Base-by-base conservation (phyloP, 2,888 invertebrate species). In the Steromphala cineraria region DNA sequence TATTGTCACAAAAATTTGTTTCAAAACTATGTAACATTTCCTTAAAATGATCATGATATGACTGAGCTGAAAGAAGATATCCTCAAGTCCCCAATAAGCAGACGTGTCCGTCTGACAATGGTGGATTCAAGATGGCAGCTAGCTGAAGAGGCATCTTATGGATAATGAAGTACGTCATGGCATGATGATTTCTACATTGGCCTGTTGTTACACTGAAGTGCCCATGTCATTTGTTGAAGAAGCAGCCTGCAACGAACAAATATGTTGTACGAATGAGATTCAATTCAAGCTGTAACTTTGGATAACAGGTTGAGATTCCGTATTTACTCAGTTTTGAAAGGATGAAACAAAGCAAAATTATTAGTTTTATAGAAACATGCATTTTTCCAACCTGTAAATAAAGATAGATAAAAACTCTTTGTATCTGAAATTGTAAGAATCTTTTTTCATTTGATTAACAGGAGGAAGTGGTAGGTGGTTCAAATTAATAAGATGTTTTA, bases 151-250 rank as follows among this genome's bases (percentile, higher is more conserved):
- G 56, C 56, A 56, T 56, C 21, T 10, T 28, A 46, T 28, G 28
- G 62, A 62, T 62, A 28, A 62, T 21, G 62, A 62, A n/a, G 62
- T 24, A 62, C 13, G 62, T 62, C 62, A 62, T 62, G 62, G 62
- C 62, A 62, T 24, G 28, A 62, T 62, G 5, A 62, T 24, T 15
- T 28, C 62, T 28, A n/a, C 28, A 17, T 24, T 28, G 28, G 28
- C 19, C 40, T 31, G 28, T 0, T 55, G 46, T 84, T 81, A 84
- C 36, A 85, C 85, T 19, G 85, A 84, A 28, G 85, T 84, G 15
- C 85, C 85, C 36, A 67, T 76, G 67, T 85, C 85, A 76, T 81
- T 84, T 55, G 80, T 81, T 19, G 81, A 76, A 55, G 84, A 82
- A 52, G 84, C 79, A 80, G 81, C 81, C 86, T 86, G 84, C 2